Base-by-base conservation (phyloP, 2,888 invertebrate species). In the Lasioglossum calceatum region DNA sequence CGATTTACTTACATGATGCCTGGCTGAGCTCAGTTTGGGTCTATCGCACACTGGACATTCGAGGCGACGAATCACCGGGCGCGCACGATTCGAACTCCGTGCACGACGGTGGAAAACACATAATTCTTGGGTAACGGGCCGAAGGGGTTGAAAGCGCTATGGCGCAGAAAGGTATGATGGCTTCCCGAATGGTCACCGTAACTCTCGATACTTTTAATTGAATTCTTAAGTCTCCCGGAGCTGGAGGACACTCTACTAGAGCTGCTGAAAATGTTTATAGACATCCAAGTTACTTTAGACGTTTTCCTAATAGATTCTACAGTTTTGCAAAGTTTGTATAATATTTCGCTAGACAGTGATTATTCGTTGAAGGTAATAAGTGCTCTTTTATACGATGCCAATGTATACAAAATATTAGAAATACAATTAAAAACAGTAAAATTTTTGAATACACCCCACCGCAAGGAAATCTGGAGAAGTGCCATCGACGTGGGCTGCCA, bases 21-120 rank as follows among this genome's bases (percentile, higher is more conserved):
- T 93, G 88, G 92, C 91, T 93, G 93, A 94, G 94, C 94, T 95
- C 94, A 92, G 89, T 93, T 92, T 93, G 94, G 94, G 94, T 94
- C 91, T 94, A 94, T 95, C 94, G 94, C 94, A 95, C 93, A 94
- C 93, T 95, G 94, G 94, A 90, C 90, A 90, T 90, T 88, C 76
- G 81, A 74, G 81, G 77, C 85, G 81, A 58, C 80, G 82, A 84
- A 80, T 87, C 77, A 79, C 47, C 77, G 77, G 70, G 72, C 32
- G 70, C 50, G 50, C 77, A 54, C 54, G 27, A 19, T 67, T 74
- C 79, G 84, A 87, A 77, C 80, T 75, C 77, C 76, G 77, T 50
- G 77, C 79, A 42, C 67, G 4, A 32, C 19, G 36, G 19, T 32
- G 36, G 67, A 67, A 16, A 32, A 64, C 64, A 32, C 16, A 64